Base-by-base conservation (phyloP, 92 coral and sea anemone genomes). In the Porites cylindrica region DNA sequence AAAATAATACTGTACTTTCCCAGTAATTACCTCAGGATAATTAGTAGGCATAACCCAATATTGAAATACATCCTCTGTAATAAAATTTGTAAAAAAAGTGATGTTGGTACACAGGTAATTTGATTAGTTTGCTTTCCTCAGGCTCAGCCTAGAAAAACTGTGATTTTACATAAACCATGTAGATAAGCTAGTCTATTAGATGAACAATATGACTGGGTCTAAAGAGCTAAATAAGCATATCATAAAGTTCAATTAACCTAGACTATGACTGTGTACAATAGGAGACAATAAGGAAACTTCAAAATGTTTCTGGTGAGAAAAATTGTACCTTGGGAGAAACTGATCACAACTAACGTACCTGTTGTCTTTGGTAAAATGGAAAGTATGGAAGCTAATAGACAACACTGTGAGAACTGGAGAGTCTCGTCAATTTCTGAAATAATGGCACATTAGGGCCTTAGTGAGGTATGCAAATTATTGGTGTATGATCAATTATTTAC, bases 41-140 rank as follows among this genome's bases (percentile, higher is more conserved):
- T 87, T 91, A 8, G 86, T 64, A 47, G 98, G 96, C 38, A 81
- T 84, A 62, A 95, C 84, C 99, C 98, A 96, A 74, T 85, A 75
- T 21, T 80, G 21, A 50, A 91, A 87, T 8, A 93, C 90, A 56
- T 91, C 98, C 21, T 96, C 99, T 96, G 83, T 10, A 76, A 91
- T 63, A 70, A 80, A 71, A 54, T 1, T 14, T 1, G 43, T 23
- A 68, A 8, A 70, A 9, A 16, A 23, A 12, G 11, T 6, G 0
- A 77, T 20, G 43, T 77, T 32, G 18, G 14, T 1, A 16, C 53
- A n/a, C 7, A 17, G 18, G 54, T 6, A 69, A 63, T 13, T 43
- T 10, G 64, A 11, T 56, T 8, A 56, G 14, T 56, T 56, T 56
- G 60, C 14, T 56, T 56, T 56, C 60, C 60, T 10, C 14, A 3